Evolutionary conservation across 2,113 vertebrate genomes (phyloP).

Genomic region (Parus major): DNA sequence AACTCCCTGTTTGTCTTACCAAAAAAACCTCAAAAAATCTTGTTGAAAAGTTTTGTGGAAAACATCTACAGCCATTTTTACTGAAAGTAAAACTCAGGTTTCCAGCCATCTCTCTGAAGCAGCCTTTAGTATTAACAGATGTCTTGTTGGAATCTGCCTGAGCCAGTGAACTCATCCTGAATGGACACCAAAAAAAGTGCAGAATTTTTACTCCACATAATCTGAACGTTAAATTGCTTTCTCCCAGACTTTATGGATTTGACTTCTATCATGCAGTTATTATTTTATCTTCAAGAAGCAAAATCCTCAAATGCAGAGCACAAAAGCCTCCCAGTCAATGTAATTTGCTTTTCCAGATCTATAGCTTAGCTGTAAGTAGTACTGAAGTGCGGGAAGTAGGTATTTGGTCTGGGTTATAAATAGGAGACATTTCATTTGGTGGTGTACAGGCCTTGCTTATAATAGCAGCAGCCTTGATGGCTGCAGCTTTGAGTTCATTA

Average conservation of each 20-base stretch:
- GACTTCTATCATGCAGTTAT: neutral
- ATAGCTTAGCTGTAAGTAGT: neutral
- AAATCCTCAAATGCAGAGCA: neutral
- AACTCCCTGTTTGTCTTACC: neutral
- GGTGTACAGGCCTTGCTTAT: neutral
- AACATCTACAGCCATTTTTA: neutral
- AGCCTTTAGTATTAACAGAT: conserved; percentile 23
- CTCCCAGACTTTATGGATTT: neutral
- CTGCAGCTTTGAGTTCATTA: neutral
- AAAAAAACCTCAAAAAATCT: neutral
- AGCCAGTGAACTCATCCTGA: conserved; percentile 3
- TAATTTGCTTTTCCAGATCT: conserved; percentile 8
- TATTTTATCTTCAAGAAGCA: neutral
- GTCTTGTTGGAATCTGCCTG: neutral
- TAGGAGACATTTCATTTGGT: neutral
- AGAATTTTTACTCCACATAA: neutral
- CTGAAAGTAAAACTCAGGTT: neutral
- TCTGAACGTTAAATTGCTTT: neutral
- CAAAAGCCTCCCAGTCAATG: neutral
- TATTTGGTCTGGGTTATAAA: neutral
- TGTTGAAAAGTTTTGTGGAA: neutral
- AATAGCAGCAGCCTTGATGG: neutral
- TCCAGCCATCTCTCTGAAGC: neutral
- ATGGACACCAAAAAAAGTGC: neutral
- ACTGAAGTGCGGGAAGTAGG: neutral